phyloP scores from a whole-genome alignment of 92 coral and sea anemone species.

The Anthopleura xanthogrammica region DNA sequence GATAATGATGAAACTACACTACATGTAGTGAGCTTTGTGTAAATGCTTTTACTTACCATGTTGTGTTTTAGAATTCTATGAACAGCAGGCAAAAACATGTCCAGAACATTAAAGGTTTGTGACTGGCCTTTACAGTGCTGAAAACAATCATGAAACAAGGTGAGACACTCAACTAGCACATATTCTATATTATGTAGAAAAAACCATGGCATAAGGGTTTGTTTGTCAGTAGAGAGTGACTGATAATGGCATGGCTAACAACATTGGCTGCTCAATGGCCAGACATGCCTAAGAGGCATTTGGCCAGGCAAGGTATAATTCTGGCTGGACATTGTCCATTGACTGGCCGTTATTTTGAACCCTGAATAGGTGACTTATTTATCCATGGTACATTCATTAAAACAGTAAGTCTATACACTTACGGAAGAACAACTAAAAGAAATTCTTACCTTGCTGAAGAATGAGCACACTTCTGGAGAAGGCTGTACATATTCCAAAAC shows the following conservation, averaged over 20 bases:
- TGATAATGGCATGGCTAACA: too few species aligned
- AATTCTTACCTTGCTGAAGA: conserved; percentile 85
- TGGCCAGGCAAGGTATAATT: too few species aligned
- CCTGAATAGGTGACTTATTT: too few species aligned
- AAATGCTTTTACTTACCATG: conserved; percentile 65
- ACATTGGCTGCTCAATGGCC: too few species aligned
- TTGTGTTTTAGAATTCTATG: conserved; percentile 98
- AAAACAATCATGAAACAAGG: neutral
- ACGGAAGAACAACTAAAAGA: too few species aligned
- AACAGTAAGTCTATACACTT: too few species aligned
- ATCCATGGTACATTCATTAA: too few species aligned
- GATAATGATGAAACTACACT: too few species aligned
- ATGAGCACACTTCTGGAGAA: conserved; percentile 97
- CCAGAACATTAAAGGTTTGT: conserved; percentile 80
- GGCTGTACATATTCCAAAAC: conserved; percentile 96
- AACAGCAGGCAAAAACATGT: conserved; percentile 92
- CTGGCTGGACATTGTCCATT: too few species aligned
- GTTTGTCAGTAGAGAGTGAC: too few species aligned
- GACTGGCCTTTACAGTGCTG: conserved; percentile 98
- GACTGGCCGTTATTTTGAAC: too few species aligned
- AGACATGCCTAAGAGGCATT: too few species aligned
- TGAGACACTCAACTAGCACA: neutral
- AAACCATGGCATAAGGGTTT: neutral
- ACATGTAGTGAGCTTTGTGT: neutral
- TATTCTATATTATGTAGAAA: neutral